A percentile compares a stretch with the other conserved stretches of the same genome.
Conservation (phyloP, 2,888 invertebrate species). For the Ectemnius lituratus region DNA sequence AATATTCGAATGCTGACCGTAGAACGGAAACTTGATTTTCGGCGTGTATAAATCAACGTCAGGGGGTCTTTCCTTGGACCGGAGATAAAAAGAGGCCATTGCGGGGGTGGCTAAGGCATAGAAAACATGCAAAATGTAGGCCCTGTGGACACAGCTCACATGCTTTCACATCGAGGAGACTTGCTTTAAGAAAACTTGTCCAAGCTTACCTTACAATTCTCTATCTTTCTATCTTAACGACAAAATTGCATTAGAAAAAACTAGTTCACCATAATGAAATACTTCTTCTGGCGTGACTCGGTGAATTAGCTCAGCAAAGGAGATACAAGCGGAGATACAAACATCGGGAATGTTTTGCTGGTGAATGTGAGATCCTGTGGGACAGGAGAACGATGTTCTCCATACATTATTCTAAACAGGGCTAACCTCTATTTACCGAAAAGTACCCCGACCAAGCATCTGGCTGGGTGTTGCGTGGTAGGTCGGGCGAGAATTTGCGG, state of each 20-base stretch:
- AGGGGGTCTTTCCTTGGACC: conserved; percentile 45
- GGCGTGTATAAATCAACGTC: conserved; percentile 65
- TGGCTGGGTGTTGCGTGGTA: no score
- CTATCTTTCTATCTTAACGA: no score
- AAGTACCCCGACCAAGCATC: no score
- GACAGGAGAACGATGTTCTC: background rate
- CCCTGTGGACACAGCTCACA: conserved; percentile 32
- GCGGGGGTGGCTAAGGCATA: conserved; percentile 32
- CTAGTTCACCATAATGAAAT: no score
- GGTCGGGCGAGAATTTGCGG: conserved; percentile 54
- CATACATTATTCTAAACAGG: conserved; percentile 15
- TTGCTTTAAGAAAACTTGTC: background rate
- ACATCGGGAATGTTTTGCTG: no score
- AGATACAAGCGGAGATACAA: no score
- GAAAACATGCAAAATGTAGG: conserved; percentile 46
- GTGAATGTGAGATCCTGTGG: background rate
- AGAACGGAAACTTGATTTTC: conserved; percentile 69
- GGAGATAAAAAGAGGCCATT: conserved; percentile 41
- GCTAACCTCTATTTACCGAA: conserved; percentile 3
- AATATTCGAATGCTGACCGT: conserved; percentile 72
- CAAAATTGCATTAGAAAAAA: no score
- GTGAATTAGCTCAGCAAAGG: no score
- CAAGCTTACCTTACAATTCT: no score
- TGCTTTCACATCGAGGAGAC: no score
- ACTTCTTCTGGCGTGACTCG: no score